Percentiles rank a stretch among this genome's conserved stretches.
These are phyloP conservation scores for Chymomyza costata DNA, from an alignment of 1,140 invertebrate species.

Conservation along the genomic window DNA sequence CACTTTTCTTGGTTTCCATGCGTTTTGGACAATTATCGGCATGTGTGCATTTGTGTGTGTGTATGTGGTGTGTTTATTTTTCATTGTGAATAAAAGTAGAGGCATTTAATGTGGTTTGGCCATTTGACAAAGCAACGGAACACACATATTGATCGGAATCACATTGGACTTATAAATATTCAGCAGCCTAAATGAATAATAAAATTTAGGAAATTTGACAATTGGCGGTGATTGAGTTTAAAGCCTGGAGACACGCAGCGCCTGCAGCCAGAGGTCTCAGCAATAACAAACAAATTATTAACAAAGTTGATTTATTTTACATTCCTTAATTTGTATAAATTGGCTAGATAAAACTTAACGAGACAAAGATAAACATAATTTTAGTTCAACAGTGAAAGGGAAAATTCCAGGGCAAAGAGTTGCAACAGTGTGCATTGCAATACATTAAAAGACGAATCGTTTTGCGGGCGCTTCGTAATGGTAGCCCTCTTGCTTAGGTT, in stretches of 20 bases:
- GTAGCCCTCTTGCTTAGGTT: conserved; percentile 44
- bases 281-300: conserved; percentile 24
- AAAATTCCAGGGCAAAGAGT: conserved; percentile 35
- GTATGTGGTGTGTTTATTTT: conserved; percentile 20
- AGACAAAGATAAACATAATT: too few species aligned
- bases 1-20: conserved; percentile 67
- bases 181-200: conserved; percentile 14
- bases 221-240: conserved; percentile 63
- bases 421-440: conserved; percentile 1
- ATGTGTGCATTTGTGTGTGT: conserved; percentile 15
- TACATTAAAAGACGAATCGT: conserved; percentile 39
- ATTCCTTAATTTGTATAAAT: conserved; percentile 42
- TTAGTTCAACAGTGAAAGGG: too few species aligned
- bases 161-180: conserved; percentile 50
- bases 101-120: conserved; percentile 45
- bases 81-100: conserved; percentile 10
- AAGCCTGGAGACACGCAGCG: too few species aligned
- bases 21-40: conserved; percentile 61
- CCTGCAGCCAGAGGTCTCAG: too few species aligned
- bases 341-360: conserved; percentile 35
- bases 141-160: conserved; percentile 3
- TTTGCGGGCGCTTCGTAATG: conserved; percentile 59
- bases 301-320: conserved; percentile 56
- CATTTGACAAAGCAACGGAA: conserved; percentile 34
- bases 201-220: conserved; percentile 40